These are phyloP conservation scores for Formicarius rufipectus DNA, from an alignment of 2,113 vertebrate genomes.

Conservation along the genomic window DNA sequence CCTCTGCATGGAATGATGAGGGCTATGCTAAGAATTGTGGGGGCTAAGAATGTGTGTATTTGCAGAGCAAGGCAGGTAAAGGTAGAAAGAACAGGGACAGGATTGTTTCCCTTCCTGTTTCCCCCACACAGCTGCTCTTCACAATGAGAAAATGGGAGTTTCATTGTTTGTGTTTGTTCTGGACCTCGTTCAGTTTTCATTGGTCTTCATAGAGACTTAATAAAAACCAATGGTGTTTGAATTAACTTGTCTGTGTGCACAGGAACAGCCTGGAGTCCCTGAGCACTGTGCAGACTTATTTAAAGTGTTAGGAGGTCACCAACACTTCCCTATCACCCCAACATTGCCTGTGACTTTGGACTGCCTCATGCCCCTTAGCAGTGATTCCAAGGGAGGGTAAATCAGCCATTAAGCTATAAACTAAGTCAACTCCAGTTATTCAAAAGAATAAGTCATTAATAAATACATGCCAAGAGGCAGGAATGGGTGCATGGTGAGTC, in stretches of 20 bases:
- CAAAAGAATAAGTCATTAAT: not conserved
- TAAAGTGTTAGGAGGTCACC: not conserved
- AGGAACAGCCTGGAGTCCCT: not conserved
- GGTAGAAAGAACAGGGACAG: not conserved
- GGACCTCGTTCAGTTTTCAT: not conserved
- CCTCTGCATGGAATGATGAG: not conserved
- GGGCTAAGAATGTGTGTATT: accelerated
- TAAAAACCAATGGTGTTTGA: not conserved
- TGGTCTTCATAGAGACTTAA: not conserved
- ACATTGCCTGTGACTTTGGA: accelerated
- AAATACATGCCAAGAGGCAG: not conserved
- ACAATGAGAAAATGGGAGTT: accelerated
- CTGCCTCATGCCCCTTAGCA: not conserved
- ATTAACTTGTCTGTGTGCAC: not conserved
- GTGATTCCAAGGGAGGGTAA: not conserved
- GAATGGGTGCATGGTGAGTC: not conserved
- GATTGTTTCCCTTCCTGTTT: not conserved
- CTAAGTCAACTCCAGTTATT: not conserved
- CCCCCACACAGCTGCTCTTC: accelerated
- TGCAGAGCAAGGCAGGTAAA: not conserved
- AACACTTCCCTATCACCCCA: not conserved
- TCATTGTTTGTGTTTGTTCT: not conserved
- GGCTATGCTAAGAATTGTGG: not conserved
- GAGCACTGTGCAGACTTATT: not conserved
- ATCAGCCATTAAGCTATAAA: not conserved